Evolutionary conservation across 2,888 invertebrate genomes (phyloP).

Genomic region (Eudasyphora cyanicolor): DNA sequence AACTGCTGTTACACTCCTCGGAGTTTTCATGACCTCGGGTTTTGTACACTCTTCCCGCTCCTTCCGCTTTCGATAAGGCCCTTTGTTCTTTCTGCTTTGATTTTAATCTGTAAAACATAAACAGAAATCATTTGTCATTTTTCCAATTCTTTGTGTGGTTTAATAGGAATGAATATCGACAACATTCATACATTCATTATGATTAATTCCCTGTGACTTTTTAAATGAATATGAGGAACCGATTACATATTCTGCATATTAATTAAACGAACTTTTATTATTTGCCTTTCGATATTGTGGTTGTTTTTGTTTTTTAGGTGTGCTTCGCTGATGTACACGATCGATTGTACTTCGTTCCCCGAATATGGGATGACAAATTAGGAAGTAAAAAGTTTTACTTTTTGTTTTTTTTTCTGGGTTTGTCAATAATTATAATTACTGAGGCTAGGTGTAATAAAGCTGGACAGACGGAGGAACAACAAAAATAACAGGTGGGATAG

Average conservation of each 20-base stretch:
- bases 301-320: neutral
- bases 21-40: constrained; percentile 56
- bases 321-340: neutral
- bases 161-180: neutral
- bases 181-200: constrained; percentile 15
- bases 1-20: constrained; percentile 50
- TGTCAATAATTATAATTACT: constrained; percentile 27
- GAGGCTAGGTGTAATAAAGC: constrained; percentile 33
- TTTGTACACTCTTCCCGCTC: constrained; percentile 5
- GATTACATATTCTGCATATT: constrained; percentile 56
- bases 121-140: constrained; percentile 19
- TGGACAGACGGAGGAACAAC: neutral
- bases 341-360: neutral
- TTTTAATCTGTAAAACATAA: constrained; percentile 22
- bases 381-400: constrained; percentile 68
- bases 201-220: constrained; percentile 41
- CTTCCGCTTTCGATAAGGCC: neutral
- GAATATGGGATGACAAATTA: constrained; percentile 69
- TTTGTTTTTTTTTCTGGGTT: constrained; percentile 41
- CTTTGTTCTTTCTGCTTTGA: neutral
- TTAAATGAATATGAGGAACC: constrained; percentile 43
- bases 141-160: neutral
- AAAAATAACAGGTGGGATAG: neutral
- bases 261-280: constrained; percentile 24
- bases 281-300: no score